phyloP scores from a whole-genome alignment of 2,113 vertebrate genomes.

The Megaceryle torquata region DNA sequence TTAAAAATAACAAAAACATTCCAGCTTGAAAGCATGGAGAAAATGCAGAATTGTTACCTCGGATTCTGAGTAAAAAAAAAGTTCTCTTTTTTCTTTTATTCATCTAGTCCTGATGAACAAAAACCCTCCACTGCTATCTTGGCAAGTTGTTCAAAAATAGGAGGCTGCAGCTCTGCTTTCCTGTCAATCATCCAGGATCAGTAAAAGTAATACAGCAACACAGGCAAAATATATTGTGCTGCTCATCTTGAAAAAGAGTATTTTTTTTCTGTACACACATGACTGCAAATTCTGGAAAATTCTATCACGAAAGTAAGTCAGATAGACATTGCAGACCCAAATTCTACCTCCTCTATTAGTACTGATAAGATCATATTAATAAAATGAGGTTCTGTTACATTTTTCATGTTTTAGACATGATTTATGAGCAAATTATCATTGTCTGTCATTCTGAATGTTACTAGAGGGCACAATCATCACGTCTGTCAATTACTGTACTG shows the following conservation, averaged over 20 bases:
- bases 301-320: background rate
- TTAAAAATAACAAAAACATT: slow-evolving; percentile 51
- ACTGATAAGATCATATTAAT: background rate
- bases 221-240: background rate
- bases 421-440: slow-evolving; percentile 30
- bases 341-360: background rate
- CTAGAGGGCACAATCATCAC: slow-evolving; percentile 39
- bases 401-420: slow-evolving; percentile 32
- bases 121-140: background rate
- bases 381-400: background rate
- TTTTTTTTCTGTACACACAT: background rate
- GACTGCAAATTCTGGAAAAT: background rate
- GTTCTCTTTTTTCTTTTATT: background rate
- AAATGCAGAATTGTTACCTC: slow-evolving; percentile 12
- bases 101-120: background rate
- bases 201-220: background rate
- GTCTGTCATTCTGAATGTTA: slow-evolving; percentile 8
- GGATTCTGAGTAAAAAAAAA: background rate
- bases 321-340: background rate
- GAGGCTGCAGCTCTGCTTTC: background rate
- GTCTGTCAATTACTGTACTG: slow-evolving; percentile 12
- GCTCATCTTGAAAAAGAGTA: background rate
- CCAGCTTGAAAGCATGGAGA: background rate
- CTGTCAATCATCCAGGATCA: background rate
- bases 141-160: background rate